A percentile compares a stretch with the other conserved stretches of the same genome.
Evolutionary conservation across 1,140 invertebrate species (phyloP).

Genomic region (Drosophila littoralis): DNA sequence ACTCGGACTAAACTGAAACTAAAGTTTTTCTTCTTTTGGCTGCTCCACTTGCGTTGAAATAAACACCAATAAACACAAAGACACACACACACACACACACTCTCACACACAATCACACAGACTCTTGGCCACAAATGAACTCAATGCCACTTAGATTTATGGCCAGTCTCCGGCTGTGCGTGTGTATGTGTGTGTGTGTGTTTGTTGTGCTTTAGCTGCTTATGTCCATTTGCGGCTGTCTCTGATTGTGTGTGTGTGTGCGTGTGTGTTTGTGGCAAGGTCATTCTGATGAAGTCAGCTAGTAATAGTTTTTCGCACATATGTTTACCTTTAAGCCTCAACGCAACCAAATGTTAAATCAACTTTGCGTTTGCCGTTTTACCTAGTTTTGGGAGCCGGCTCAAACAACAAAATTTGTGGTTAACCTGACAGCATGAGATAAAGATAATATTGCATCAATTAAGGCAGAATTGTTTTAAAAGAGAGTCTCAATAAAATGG

Average conservation of each 20-base stretch:
- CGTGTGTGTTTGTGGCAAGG: constrained; percentile 32
- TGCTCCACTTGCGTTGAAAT: constrained; percentile 13
- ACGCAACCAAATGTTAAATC: constrained; percentile 15
- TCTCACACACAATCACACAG: neutral
- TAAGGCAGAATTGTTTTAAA: too few species aligned
- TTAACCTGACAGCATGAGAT: neutral
- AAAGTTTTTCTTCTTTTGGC: constrained; percentile 27
- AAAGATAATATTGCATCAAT: neutral
- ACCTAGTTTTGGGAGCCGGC: neutral
- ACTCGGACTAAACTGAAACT: constrained; percentile 18
- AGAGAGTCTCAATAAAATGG: too few species aligned
- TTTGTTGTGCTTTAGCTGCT: constrained; percentile 32
- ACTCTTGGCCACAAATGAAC: constrained; percentile 39
- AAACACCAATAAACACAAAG: constrained; percentile 21
- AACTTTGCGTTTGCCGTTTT: constrained; percentile 11
- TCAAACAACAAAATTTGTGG: too few species aligned
- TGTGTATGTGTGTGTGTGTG: constrained; percentile 11
- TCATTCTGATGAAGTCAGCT: constrained; percentile 49
- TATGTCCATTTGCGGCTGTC: constrained; percentile 41
- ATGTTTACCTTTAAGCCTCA: constrained; percentile 39
- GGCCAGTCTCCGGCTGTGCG: constrained; percentile 40
- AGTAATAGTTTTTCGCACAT: constrained; percentile 17
- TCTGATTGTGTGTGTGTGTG: constrained; percentile 12
- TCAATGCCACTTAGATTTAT: constrained; percentile 54
- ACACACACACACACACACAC: neutral